phyloP scores from a whole-genome alignment of 1,140 invertebrate species.

The Drosophila biarmipes region DNA sequence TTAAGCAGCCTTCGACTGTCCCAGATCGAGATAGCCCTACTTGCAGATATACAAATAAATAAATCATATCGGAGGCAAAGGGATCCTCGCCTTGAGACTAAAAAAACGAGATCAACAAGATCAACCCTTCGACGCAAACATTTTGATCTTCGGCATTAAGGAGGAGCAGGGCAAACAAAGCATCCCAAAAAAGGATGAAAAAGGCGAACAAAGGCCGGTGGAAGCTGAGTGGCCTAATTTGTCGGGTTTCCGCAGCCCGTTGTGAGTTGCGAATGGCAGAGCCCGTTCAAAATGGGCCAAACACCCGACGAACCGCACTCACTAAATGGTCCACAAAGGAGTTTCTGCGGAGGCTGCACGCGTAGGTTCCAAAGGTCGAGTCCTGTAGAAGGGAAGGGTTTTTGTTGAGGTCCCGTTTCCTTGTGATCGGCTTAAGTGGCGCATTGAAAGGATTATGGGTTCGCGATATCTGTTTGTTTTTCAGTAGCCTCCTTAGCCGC shows the following conservation, averaged over 20 bases:
- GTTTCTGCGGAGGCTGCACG: constrained; percentile 50
- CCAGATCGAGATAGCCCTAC: constrained; percentile 62
- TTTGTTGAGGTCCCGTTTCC: constrained; percentile 1
- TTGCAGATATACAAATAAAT: constrained; percentile 57
- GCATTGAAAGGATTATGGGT: constrained; percentile 78
- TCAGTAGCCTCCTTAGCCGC: constrained; percentile 20
- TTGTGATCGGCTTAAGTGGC: constrained; percentile 81
- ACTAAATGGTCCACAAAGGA: constrained; percentile 73
- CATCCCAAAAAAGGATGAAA: constrained; percentile 52
- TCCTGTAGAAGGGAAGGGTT: constrained; percentile 37
- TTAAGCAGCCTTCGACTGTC: constrained; percentile 53
- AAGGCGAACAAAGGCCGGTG: constrained; percentile 61
- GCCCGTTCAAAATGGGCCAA: constrained; percentile 76
- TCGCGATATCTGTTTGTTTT: constrained; percentile 29
- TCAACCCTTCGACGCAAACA: constrained; percentile 79
- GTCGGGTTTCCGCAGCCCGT: constrained; percentile 52
- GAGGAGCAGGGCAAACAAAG: constrained; percentile 59
- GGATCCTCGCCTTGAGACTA: constrained; percentile 21
- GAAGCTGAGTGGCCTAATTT: constrained; percentile 79
- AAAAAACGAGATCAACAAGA: constrained; percentile 71
- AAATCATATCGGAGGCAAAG: constrained; percentile 44
- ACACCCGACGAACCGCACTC: constrained; percentile 65
- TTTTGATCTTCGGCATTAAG: constrained; percentile 75
- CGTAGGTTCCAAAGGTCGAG: constrained; percentile 37
- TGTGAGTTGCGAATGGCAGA: constrained; percentile 38